Base-by-base conservation (phyloP, 2,888 invertebrate genomes). In the Bugula neritina region DNA sequence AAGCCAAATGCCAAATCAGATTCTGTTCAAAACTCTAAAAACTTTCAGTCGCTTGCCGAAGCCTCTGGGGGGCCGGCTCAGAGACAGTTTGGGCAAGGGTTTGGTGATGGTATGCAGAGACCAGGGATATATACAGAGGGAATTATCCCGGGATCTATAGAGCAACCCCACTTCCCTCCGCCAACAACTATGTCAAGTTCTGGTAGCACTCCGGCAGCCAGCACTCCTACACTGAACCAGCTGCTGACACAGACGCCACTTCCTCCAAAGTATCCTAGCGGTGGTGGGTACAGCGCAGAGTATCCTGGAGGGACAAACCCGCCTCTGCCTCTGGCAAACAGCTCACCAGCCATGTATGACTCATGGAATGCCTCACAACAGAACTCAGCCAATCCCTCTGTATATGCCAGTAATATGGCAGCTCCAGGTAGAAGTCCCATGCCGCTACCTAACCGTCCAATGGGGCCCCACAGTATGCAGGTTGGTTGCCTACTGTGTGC, bases 401-500 rank as follows among this genome's bases (percentile, higher is more conserved):
- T 43, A 17, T 43, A 43, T 17, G 10, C 43, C 17, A 17, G 43
- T 17, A 17, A 17, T 43, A 43, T 43, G 43, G 10, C 43, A 43
- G 43, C 10, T 63, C 29, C 63, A 31, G 63, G 10, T 34, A 63
- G 63, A 31, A 27, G 31, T 1, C 31, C 31, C 2, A 63, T 63
- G 63, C 63, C 63, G 31, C 31, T 31, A 34, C 63, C 63, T 31
- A 63, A 31, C 27, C 63, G 63, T 63, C 63, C 63, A 25, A 63
- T 63, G 63, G 31, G 31, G 27, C 25, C 29, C 34, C 13, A 27
- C 63, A 5, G 3, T 31, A 17, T 27, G 13, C 63, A 63, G 63
- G 63, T 63, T 25, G 31, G 21, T 13, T 63, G 43, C 17, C 17
- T 17, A 43, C 5, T 43, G 10, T 43, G 17, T 43, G 10, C 43